These are phyloP conservation scores for Lagodon rhomboides DNA, from an alignment of 2,797 vertebrate genomes.

Conservation along the genomic window DNA sequence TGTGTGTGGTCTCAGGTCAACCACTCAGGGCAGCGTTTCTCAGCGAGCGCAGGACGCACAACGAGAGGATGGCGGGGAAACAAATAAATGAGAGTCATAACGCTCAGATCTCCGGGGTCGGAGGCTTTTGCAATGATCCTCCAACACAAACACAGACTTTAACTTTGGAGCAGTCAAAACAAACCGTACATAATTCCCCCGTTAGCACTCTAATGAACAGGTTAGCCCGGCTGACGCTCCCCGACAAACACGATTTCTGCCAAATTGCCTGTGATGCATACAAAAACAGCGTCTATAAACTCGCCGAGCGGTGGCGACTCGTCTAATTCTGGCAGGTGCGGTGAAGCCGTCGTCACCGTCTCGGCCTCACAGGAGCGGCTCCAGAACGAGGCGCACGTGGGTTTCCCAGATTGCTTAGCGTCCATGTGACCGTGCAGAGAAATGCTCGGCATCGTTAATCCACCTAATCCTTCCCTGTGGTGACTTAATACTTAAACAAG, in stretches of 20 bases:
- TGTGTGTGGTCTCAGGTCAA: slow-evolving; percentile 70
- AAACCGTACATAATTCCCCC: slow-evolving; percentile 11
- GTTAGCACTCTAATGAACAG: slow-evolving; percentile 26
- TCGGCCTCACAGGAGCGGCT: slow-evolving; percentile 57
- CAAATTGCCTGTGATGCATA: slow-evolving; percentile 28
- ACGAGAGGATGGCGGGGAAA: slow-evolving; percentile 26
- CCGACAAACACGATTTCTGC: slow-evolving; percentile 29
- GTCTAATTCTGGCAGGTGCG: slow-evolving; percentile 67
- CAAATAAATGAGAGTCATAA: slow-evolving; percentile 18
- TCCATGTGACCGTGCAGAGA: slow-evolving; percentile 78
- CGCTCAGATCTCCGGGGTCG: slow-evolving; percentile 6
- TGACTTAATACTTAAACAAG: slow-evolving; percentile 74
- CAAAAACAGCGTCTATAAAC: slow-evolving; percentile 54
- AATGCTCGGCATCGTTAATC: slow-evolving; percentile 77
- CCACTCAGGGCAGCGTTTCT: slow-evolving; percentile 28
- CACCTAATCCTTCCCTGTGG: slow-evolving; percentile 77
- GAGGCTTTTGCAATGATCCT: slow-evolving; percentile 15
- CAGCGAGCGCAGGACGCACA: slow-evolving; percentile 48
- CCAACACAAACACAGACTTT: slow-evolving; percentile 22
- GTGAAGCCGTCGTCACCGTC: slow-evolving; percentile 45
- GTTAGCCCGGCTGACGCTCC: slow-evolving; percentile 22
- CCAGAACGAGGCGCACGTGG: slow-evolving; percentile 48
- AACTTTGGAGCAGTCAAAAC: slow-evolving; percentile 8
- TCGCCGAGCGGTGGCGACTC: slow-evolving; percentile 32
- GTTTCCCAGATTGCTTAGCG: slow-evolving; percentile 80